phyloP scores from a whole-genome alignment of 37 sponge, comb jelly and placozoan genomes.

The Beroe forskalii region DNA sequence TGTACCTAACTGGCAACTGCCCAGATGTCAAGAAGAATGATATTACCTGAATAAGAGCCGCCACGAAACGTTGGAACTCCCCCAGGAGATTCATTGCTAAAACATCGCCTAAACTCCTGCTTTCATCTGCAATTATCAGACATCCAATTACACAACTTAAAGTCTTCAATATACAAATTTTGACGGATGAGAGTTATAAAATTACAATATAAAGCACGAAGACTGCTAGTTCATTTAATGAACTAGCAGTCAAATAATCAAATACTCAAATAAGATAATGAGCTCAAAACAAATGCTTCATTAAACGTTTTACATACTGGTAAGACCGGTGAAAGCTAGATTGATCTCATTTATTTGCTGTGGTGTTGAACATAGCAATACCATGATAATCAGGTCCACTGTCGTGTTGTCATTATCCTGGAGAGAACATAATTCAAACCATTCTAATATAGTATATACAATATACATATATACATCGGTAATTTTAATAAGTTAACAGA shows the following conservation, averaged over 20 bases:
- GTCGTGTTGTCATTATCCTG: constrained; percentile 60
- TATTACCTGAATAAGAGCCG: constrained; percentile 16
- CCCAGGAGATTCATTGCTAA: constrained; percentile 24
- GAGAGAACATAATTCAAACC: not conserved
- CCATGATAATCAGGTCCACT: constrained; percentile 34
- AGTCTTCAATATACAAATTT: too few relatives aligned
- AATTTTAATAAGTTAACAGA: too few relatives aligned
- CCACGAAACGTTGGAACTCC: constrained; percentile 35
- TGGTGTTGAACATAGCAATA: constrained; percentile 1
- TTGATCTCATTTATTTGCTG: not conserved
- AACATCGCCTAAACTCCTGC: not conserved
- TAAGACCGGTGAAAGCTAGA: not conserved
- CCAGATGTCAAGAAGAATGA: too few relatives aligned
- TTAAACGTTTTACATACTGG: not conserved
- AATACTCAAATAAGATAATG: too few relatives aligned
- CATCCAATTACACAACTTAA: too few relatives aligned
- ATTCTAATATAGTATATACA: too few relatives aligned
- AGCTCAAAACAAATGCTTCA: too few relatives aligned
- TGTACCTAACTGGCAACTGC: too few relatives aligned
- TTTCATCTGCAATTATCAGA: not conserved
- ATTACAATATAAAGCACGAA: not conserved
- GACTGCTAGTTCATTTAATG: too few relatives aligned
- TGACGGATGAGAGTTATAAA: too few relatives aligned
- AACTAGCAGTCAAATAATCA: too few relatives aligned
- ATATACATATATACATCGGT: too few relatives aligned